Base-by-base conservation (phyloP, 1,140 invertebrate genomes). In the Hycleus phaleratus region DNA sequence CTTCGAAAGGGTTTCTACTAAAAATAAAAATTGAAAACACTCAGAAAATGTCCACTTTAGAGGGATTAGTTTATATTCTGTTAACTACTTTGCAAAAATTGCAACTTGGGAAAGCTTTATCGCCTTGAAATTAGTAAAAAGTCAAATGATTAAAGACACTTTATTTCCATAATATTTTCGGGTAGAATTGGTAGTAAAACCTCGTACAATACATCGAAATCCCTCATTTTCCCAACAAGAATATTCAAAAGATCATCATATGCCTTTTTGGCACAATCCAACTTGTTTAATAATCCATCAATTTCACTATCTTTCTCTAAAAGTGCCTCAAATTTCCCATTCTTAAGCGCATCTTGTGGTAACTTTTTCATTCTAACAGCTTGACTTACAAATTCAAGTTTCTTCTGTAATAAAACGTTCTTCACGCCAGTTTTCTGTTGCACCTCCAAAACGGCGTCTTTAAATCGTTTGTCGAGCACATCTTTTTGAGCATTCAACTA, bases 351-450 rank as follows among this genome's bases (percentile, higher is more conserved):
- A 24, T 83, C 78, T 52, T 85, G 79, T 53, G 81, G 79, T 26
- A 90, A 67, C 6, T 82, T 18, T 18, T 18, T 18, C 18, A 18
- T 18, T 18, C 18, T 1, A 18, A 18, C 18, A 18, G 18, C 18
- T 18, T 18, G 18, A 18, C 18, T 18, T 18, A 18, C 18, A 18
- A 18, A 79, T 40, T 79, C 73, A n/a, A 91, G 74, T 71, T 89
- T 87, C 67, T 87, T 85, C 70, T 90, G 86, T 26, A 91, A 70
- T 2, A 91, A 71, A 0, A 87, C 77, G 66, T 87, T 88, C 70
- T 88, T 87, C 45, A 90, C 75, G 2, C 74, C 84, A 1, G 87
- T 85, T 71, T 89, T 90, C 70, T 93, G 88, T 73, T 93, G 90
- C 3, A 93, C 79, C 70, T 93, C 90, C 18, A 91, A 75, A 55